Percentiles rank a stretch among this genome's conserved stretches.
Conservation (phyloP, 1,140 invertebrate genomes). For the Macrobrachium rosenbergii region DNA sequence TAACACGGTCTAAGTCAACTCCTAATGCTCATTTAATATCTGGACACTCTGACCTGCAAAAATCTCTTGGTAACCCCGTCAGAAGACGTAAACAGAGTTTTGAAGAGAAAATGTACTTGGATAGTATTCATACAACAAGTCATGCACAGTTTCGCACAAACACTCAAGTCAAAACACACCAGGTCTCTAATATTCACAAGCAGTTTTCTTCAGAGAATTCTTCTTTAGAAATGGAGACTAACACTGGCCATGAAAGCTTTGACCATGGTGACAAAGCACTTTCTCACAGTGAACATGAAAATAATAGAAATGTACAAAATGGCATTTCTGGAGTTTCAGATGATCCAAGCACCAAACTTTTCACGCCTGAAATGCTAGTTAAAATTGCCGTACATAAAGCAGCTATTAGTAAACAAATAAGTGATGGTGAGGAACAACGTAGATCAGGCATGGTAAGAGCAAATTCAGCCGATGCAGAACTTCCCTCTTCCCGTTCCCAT, state of each 20-base stretch:
- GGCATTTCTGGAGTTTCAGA: background rate
- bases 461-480: conserved; percentile 28
- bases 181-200: conserved; percentile 30
- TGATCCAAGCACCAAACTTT: conserved; percentile 32
- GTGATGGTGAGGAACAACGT: conserved; percentile 67
- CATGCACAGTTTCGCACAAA: too few relatives aligned
- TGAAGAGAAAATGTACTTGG: background rate
- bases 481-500: background rate
- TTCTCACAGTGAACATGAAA: background rate
- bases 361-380: conserved; percentile 68
- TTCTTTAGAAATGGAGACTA: background rate
- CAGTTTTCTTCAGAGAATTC: conserved; percentile 10
- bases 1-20: conserved; percentile 59
- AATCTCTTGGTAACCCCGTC: background rate
- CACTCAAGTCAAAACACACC: conserved; percentile 18
- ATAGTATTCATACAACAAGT: background rate
- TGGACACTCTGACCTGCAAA: background rate
- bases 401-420: conserved; percentile 71
- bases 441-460: background rate
- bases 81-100: background rate
- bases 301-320: background rate
- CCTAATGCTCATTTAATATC: conserved; percentile 45
- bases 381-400: conserved; percentile 72
- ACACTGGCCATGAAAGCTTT: background rate
- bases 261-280: background rate